Evolutionary conservation across 2,797 vertebrate genomes (phyloP).

Genomic region (Coreius guichenoti): DNA sequence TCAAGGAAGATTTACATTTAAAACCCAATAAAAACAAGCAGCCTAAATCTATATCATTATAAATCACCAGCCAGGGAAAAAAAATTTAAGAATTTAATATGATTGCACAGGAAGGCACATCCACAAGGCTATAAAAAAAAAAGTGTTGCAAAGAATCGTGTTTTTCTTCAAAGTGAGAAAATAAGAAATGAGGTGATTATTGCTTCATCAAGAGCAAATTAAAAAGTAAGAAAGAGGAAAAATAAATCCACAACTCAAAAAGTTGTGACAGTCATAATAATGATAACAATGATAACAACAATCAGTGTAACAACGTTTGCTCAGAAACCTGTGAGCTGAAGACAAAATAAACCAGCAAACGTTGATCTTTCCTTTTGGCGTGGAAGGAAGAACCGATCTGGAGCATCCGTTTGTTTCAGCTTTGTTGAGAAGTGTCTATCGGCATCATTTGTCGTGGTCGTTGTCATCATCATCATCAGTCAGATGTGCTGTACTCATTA

Average conservation of each 20-base stretch:
- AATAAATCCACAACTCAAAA: slow-evolving; percentile 71
- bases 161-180: slow-evolving; percentile 84
- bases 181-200: slow-evolving; percentile 87
- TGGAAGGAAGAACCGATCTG: slow-evolving; percentile 28
- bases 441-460: not conserved
- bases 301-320: slow-evolving; percentile 55
- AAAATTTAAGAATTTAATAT: slow-evolving; percentile 84
- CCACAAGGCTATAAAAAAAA: slow-evolving; percentile 86
- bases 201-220: slow-evolving; percentile 79
- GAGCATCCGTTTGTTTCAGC: slow-evolving; percentile 49
- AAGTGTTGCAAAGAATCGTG: slow-evolving; percentile 86
- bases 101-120: slow-evolving; percentile 93
- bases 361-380: slow-evolving; percentile 7
- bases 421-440: slow-evolving; percentile 45
- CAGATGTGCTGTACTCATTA: slow-evolving; percentile 37
- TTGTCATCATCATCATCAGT: slow-evolving; percentile 5
- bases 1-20: slow-evolving; percentile 75
- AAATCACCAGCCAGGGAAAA: slow-evolving; percentile 72
- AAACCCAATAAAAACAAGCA: slow-evolving; percentile 67
- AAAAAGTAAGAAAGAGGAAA: slow-evolving; percentile 69
- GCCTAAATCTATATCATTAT: slow-evolving; percentile 60
- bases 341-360: slow-evolving; percentile 57
- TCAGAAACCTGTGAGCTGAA: slow-evolving; percentile 62
- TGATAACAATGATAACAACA: slow-evolving; percentile 51
- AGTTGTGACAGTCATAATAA: slow-evolving; percentile 65